Conservation (phyloP, 2,113 vertebrate species). For the Pogona vitticeps region DNA sequence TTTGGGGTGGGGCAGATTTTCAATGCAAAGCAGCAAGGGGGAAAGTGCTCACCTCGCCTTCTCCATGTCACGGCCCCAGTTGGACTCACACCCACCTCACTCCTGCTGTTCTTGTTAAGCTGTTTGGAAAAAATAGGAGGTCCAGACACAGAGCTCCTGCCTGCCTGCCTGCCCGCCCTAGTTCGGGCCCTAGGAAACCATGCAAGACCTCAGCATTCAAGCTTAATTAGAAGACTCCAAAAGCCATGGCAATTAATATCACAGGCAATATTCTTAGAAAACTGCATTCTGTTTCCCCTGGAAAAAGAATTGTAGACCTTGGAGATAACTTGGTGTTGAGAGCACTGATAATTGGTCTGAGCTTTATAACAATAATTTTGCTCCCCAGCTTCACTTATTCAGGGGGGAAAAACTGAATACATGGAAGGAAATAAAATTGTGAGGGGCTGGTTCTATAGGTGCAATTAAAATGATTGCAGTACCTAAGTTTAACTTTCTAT, state of each 20-base stretch:
- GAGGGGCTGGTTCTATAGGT: neutral
- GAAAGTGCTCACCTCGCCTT: neutral
- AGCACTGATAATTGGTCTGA: conserved; percentile 2
- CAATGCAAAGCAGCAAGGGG: neutral
- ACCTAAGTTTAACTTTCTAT: neutral
- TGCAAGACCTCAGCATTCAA: neutral
- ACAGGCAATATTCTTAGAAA: neutral
- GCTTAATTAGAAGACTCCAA: neutral
- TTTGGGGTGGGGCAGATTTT: neutral
- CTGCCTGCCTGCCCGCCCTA: neutral
- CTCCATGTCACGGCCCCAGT: neutral
- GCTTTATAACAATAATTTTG: neutral
- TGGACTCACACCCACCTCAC: neutral
- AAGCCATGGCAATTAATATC: neutral
- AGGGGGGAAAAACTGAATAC: neutral
- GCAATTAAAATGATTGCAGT: conserved; percentile 13
- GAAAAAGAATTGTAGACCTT: neutral
- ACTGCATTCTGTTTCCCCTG: neutral
- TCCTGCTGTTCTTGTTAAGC: neutral
- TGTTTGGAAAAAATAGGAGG: neutral
- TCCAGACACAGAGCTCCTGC: neutral
- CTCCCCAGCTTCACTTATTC: neutral
- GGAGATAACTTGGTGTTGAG: neutral
- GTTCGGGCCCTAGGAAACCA: neutral
- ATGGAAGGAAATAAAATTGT: neutral